These are phyloP conservation scores for Serinus canaria DNA, from an alignment of 2,113 vertebrate genomes.

Conservation along the genomic window DNA sequence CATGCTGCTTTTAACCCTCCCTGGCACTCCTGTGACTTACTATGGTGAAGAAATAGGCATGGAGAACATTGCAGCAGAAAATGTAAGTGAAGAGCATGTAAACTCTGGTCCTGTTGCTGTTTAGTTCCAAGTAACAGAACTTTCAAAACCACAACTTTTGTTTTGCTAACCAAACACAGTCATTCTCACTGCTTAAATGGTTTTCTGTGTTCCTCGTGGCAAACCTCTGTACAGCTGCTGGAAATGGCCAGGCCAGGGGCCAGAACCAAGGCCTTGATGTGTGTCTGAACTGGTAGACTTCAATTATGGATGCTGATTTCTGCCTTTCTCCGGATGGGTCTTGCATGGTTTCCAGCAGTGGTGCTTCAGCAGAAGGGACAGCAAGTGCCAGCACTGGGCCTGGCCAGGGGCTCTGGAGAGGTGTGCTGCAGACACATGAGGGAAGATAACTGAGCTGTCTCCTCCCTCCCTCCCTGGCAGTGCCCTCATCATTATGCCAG, in stretches of 20 bases:
- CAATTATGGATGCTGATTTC: neutral
- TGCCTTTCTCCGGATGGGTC: neutral
- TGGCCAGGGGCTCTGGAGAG: neutral
- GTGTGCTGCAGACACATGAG: neutral
- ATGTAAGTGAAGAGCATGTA: neutral
- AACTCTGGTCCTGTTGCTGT: neutral
- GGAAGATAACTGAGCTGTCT: neutral
- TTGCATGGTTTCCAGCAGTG: neutral
- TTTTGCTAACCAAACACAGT: neutral
- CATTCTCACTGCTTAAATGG: neutral
- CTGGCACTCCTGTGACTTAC: slow-evolving; percentile 91
- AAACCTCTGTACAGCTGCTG: neutral
- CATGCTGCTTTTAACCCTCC: slow-evolving; percentile 94
- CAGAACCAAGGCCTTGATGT: neutral
- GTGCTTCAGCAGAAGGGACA: neutral
- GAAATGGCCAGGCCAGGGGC: neutral
- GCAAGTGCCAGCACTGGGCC: neutral
- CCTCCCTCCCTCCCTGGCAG: neutral
- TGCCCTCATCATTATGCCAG: neutral
- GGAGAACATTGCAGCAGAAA: slow-evolving; percentile 67
- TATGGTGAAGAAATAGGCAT: slow-evolving; percentile 98
- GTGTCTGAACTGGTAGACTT: neutral
- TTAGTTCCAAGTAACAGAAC: neutral
- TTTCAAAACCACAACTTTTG: neutral
- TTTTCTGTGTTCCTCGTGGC: neutral